These are phyloP conservation scores for Synaphobranchus kaupii DNA, from an alignment of 2,797 vertebrate genomes.

Conservation along the genomic window DNA sequence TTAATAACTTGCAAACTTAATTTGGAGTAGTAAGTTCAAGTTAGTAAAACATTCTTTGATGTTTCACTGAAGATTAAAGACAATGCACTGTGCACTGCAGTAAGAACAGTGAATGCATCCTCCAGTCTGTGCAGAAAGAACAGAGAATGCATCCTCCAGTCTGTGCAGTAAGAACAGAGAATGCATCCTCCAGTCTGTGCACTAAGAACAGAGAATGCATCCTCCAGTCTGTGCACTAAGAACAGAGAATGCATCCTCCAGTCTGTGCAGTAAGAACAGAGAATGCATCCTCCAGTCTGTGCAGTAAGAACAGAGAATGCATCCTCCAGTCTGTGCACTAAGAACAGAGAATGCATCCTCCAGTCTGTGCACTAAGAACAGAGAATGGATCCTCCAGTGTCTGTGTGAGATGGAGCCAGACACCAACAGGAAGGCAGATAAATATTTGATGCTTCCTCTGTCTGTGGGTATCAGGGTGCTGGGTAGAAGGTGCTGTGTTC, in stretches of 20 bases:
- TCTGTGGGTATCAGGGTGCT: background rate
- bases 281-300: background rate
- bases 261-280: background rate
- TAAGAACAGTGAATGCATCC: background rate
- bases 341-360: too few species aligned
- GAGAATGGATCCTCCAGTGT: background rate
- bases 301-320: too few species aligned
- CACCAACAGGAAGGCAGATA: slow-evolving; percentile 15
- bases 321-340: too few species aligned
- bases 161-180: too few species aligned
- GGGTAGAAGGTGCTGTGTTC: background rate
- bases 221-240: too few species aligned
- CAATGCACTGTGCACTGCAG: background rate
- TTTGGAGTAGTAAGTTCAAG: too few species aligned
- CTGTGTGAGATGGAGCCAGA: background rate
- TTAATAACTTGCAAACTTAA: background rate
- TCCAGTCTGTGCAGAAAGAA: background rate
- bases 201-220: too few species aligned
- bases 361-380: background rate
- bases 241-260: too few species aligned
- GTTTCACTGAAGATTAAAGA: background rate
- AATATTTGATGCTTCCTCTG: slow-evolving; percentile 26
- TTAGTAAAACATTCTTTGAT: background rate
- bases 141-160: too few species aligned
- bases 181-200: background rate